Evolutionary conservation across 2,888 invertebrate species (phyloP).

Genomic region (Sturmia bella): DNA sequence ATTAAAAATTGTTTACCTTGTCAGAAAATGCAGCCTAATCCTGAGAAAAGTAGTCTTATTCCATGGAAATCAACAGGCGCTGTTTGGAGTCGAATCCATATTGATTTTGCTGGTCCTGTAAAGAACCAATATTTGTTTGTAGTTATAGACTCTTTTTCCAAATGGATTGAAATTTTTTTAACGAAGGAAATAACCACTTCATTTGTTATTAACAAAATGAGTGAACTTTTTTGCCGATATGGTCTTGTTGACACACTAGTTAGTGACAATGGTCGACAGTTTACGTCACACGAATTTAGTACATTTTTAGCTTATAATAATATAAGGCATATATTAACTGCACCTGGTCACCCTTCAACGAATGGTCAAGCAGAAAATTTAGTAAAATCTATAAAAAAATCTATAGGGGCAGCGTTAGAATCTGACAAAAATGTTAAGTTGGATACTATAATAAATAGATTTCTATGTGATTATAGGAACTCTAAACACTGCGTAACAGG

Average conservation of each 20-base stretch:
- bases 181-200: not conserved
- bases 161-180: not conserved
- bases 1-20: not conserved
- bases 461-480: constrained; percentile 4
- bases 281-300: constrained; percentile 1
- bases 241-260: constrained; percentile 9
- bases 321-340: constrained; percentile 12
- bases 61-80: not conserved
- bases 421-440: not conserved
- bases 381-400: constrained; percentile 22
- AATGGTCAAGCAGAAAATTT: constrained; percentile 12
- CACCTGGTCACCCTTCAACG: constrained; percentile 44
- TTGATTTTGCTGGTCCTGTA: too few relatives aligned
- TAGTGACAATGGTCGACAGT: constrained; percentile 56
- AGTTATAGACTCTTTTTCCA: not conserved
- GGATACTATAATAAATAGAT: not conserved
- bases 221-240: not conserved
- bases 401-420: constrained; percentile 15
- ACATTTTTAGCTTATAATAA: constrained; percentile 17
- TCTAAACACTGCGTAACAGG: not conserved
- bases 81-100: not conserved
- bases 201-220: not conserved
- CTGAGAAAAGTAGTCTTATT: not conserved
- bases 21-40: not conserved
- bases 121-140: not conserved